Conservation (phyloP, 37 sponge, comb jelly and placozoan genomes). For the Ianthella basta region DNA sequence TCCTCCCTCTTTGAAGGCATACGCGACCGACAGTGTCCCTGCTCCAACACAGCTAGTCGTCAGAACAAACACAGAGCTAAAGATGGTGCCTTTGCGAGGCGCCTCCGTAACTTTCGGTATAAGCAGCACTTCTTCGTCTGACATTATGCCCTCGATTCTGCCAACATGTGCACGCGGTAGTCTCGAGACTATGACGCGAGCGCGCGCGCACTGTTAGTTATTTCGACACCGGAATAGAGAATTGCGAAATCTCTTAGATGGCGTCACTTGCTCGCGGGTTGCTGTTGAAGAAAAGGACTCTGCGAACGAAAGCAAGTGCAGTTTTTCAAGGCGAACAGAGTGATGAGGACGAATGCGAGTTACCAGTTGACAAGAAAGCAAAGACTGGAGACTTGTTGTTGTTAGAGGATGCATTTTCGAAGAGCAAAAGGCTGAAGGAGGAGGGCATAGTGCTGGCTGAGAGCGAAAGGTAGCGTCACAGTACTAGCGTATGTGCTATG, state of each 20-base stretch:
- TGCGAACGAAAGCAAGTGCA: no score
- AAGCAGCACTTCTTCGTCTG: background rate
- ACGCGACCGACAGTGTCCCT: conserved; percentile 79
- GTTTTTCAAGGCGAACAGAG: background rate
- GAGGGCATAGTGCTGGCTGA: conserved; percentile 84
- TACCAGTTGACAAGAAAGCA: background rate
- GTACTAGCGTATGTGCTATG: background rate
- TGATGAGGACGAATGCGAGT: background rate
- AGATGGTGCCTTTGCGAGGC: conserved; percentile 54
- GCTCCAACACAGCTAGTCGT: conserved; percentile 80
- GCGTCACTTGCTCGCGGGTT: no score
- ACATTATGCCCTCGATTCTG: background rate
- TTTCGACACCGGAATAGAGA: no score
- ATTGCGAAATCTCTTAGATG: no score
- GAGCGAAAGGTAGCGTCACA: conserved; percentile 51
- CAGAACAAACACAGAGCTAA: conserved; percentile 71
- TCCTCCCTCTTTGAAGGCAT: conserved; percentile 77
- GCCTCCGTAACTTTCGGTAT: background rate
- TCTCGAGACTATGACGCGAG: no score
- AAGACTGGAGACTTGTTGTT: background rate
- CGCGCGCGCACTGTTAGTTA: no score
- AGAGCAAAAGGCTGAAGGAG: conserved; percentile 66
- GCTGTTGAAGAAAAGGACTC: no score
- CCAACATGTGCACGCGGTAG: no score
- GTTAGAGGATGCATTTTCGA: conserved; percentile 67